Evolutionary conservation across 2,888 invertebrate species (phyloP), one percentile per base, ranked within the genome.

Genomic region (Pachydiplax longipennis): DNA sequence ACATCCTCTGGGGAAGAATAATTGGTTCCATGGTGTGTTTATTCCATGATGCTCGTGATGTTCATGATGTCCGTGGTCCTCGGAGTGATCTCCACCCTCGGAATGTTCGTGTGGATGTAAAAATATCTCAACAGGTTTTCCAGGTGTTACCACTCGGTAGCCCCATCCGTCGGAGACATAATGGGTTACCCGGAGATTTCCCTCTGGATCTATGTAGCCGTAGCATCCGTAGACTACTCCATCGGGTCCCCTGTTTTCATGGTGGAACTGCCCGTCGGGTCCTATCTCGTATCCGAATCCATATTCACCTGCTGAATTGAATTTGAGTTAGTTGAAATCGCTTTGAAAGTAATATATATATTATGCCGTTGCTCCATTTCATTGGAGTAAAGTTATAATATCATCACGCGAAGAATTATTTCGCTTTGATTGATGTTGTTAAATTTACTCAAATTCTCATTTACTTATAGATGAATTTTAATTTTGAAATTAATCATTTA

Each of bases 141-240:
- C 95, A 0, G 97, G 96, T 92, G 96, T 95, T 0, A 97, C 96
- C 0, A 97, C 96, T 91, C 97, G 94, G 93, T 97, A 97, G 31
- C 97, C 97, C 94, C 96, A 96, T 91, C 96, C 96, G 93, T 97
- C 97, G 82, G 97, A 97, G 18, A 97, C 95, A 93, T 97, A 97
- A 94, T 97, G 97, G 40, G 97, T 97, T 83, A 96, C 96, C 61
- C 96, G 95, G 18, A 97, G 94, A 91, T 95, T 95, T 65, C 95
- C 95, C 87, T 96, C 95, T 0, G 96, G 96, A 93, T 97, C 96
- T 80, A 97, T 95, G 93, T 96, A 96, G 48, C 97, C 97, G 92
- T 97, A 97, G 93, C 97, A 97, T 92, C 97, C 97, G 92, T 97
- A 97, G 0, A 97, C 97, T 31, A 97, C 96, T 35, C 96, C 96